A percentile compares a stretch with the other conserved stretches of the same genome.
These are phyloP conservation scores for Gymnorhina tibicen DNA, from an alignment of 2,113 vertebrate species.

Conservation along the genomic window DNA sequence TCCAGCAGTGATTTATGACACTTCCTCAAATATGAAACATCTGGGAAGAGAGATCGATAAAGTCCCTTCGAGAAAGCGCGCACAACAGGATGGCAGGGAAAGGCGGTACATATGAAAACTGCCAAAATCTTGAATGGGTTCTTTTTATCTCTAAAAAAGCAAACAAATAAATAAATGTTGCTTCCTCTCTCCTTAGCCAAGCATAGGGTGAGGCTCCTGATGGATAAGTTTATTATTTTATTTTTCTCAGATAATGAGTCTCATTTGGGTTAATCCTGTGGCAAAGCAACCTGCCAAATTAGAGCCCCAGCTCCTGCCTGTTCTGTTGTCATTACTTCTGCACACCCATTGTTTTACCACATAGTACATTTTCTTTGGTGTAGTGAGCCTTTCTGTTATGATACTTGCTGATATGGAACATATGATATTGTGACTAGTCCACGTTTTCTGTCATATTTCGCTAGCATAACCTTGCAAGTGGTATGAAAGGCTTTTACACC, in stretches of 20 bases:
- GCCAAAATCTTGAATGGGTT: neutral
- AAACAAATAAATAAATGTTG: neutral
- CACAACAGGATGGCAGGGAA: neutral
- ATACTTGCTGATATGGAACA: slow-evolving; percentile 56
- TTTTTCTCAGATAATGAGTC: neutral
- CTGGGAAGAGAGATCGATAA: neutral
- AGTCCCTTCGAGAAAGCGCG: neutral
- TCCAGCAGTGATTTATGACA: neutral
- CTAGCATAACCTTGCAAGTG: slow-evolving; percentile 51
- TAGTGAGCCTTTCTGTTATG: slow-evolving; percentile 23
- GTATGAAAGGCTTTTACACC: slow-evolving; percentile 53
- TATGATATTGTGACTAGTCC: slow-evolving; percentile 57
- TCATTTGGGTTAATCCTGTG: slow-evolving; percentile 8
- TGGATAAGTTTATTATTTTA: neutral
- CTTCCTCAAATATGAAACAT: neutral
- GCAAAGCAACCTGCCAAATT: neutral
- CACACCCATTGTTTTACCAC: neutral
- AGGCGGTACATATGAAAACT: neutral
- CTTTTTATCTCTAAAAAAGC: neutral
- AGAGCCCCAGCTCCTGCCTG: neutral
- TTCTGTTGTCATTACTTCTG: neutral
- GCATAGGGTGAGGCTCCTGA: neutral
- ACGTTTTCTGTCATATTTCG: slow-evolving; percentile 55
- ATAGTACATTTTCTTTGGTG: neutral
- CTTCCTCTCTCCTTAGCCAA: neutral